phyloP scores from a whole-genome alignment of 1,140 invertebrate genomes.

The Centruroides vittatus region DNA sequence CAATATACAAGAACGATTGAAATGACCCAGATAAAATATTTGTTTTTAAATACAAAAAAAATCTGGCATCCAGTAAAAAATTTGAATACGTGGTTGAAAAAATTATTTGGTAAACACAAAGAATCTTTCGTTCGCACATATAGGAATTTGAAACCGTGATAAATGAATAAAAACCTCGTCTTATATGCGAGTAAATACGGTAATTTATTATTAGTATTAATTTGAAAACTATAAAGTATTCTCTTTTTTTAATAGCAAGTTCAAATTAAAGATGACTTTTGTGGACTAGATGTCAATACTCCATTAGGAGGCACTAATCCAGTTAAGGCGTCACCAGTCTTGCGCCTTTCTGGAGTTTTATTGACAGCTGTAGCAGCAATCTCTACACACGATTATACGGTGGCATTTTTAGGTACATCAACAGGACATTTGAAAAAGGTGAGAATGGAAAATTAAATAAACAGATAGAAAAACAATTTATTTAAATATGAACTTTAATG shows the following conservation, averaged over 20 bases:
- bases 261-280: conserved; percentile 87
- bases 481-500: not conserved
- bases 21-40: too few species aligned
- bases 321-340: conserved; percentile 65
- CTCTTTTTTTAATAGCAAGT: conserved; percentile 46
- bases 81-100: too few species aligned
- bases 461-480: not conserved
- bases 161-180: too few species aligned
- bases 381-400: conserved; percentile 89
- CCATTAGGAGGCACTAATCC: conserved; percentile 87
- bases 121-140: too few species aligned
- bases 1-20: too few species aligned
- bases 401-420: conserved; percentile 85
- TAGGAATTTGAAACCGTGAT: too few species aligned
- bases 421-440: conserved; percentile 88
- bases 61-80: too few species aligned
- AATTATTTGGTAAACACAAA: too few species aligned
- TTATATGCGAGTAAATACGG: too few species aligned
- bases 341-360: conserved; percentile 53
- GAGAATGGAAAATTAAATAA: conserved; percentile 18
- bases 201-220: too few species aligned
- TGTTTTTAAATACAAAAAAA: too few species aligned
- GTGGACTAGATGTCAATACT: conserved; percentile 88
- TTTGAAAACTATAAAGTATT: not conserved
- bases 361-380: conserved; percentile 84